Evolutionary conservation across 2,888 invertebrate genomes (phyloP).

Genomic region (Dinocampus coccinellae): DNA sequence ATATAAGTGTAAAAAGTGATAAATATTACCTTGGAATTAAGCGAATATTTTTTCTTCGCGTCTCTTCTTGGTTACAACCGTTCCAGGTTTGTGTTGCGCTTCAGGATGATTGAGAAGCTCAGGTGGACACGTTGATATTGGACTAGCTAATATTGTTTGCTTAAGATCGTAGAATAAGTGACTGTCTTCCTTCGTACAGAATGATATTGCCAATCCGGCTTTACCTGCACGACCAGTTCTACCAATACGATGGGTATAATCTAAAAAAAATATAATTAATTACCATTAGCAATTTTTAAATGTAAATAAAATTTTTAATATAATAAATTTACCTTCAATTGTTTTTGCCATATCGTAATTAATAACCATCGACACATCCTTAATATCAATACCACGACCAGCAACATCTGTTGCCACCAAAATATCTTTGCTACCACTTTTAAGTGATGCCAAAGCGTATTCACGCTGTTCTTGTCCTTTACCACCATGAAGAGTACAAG

Average conservation of each 20-base stretch:
- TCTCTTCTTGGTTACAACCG: conserved; percentile 92
- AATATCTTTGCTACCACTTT: conserved; percentile 96
- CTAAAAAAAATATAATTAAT: no score
- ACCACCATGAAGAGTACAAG: conserved; percentile 98
- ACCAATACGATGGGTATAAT: conserved; percentile 98
- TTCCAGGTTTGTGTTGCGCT: conserved; percentile 97
- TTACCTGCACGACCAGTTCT: conserved; percentile 99
- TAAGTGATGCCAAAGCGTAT: conserved; percentile 96
- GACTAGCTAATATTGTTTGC: conserved; percentile 88
- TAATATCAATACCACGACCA: conserved; percentile 99
- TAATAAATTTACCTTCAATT: conserved; percentile 81
- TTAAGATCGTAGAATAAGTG: conserved; percentile 97
- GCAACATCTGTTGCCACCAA: conserved; percentile 99
- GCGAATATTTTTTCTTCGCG: conserved; percentile 96
- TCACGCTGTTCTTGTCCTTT: conserved; percentile 99
- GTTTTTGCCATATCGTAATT: conserved; percentile 99
- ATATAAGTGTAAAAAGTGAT: background rate
- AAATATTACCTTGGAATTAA: conserved; percentile 66
- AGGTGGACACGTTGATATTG: conserved; percentile 94
- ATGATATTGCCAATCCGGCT: conserved; percentile 94
- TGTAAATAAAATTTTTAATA: background rate
- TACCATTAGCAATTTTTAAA: background rate
- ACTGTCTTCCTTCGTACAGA: conserved; percentile 97
- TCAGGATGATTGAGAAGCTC: conserved; percentile 98
- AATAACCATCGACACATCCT: conserved; percentile 98